Base-by-base conservation (phyloP, 2,888 invertebrate genomes). In the Drosophila pseudotakahashii region DNA sequence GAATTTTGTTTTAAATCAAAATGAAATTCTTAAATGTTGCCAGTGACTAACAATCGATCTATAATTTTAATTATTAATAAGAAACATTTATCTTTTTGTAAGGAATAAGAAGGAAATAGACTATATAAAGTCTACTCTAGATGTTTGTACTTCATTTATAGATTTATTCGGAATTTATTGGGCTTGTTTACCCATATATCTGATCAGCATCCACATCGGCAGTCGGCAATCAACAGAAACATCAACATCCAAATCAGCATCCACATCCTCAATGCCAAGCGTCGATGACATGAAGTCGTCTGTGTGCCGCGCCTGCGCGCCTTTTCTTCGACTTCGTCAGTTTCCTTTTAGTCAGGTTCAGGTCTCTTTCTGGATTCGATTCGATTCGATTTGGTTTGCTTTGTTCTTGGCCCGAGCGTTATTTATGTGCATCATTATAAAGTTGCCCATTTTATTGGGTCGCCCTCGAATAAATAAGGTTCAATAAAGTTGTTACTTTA, bases 401-500 rank as follows among this genome's bases (percentile, higher is more conserved):
- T 75, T 74, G 75, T 75, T 74, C 58, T 60, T 58, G 41, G 51
- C 26, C 37, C 13, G 37, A 30, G 54, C 55, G 72, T 90, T 89
- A 90, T 90, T 90, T 90, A 90, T 90, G 88, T 76, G 79, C 86
- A 80, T 90, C 90, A 91, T 90, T 90, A 89, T 90, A 90, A 90
- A 90, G 90, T 89, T 85, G 80, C 77, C 88, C 89, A 89, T 88
- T 90, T 90, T 90, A 91, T 90, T 88, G 89, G 87, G 78, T 88
- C 81, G 90, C 90, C 90, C 90, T 89, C 88, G 88, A 91, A 91
- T 91, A 91, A 91, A 91, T 90, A 90, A 90, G 88, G 81, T 79
- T 86, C 91, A 91, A 91, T 91, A 91, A 91, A 91, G 91, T 91
- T 91, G 91, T 91, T 91, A 91, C 79, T 91, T 91, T 91, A 91